A percentile compares a stretch with the other conserved stretches of the same genome.
Conservation (phyloP, 2,113 vertebrate species). For the Cebus imitator region DNA sequence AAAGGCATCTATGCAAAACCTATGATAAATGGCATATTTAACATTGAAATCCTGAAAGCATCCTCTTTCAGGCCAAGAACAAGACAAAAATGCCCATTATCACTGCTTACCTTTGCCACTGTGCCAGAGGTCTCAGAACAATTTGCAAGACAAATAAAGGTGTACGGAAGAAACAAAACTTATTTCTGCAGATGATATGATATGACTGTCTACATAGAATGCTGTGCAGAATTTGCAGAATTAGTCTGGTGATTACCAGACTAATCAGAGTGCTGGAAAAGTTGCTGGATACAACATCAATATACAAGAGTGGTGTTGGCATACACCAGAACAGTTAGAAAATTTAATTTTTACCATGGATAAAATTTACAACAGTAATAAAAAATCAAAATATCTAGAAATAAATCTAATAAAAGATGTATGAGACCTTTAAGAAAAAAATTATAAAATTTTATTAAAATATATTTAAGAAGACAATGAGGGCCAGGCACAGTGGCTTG, state of each 20-base stretch:
- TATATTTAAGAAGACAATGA: neutral
- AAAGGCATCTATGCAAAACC: neutral
- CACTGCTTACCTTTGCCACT: neutral
- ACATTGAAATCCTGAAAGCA: neutral
- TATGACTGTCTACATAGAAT: neutral
- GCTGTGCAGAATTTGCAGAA: neutral
- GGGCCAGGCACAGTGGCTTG: too few relatives aligned
- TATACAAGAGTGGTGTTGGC: neutral
- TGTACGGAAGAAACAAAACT: neutral
- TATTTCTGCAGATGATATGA: neutral
- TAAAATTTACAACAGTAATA: neutral
- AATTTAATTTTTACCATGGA: neutral
- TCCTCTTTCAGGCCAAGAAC: neutral
- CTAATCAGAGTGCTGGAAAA: neutral
- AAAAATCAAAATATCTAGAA: neutral
- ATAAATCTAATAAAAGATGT: neutral
- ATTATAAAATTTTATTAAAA: neutral
- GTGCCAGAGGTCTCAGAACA: neutral
- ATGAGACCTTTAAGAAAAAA: slow-evolving; percentile 4
- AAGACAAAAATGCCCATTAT: neutral
- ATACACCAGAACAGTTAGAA: neutral
- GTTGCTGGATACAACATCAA: neutral
- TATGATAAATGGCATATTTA: neutral
- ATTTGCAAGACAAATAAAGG: neutral
- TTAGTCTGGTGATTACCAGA: neutral